Evolutionary conservation across 1,140 invertebrate species (phyloP), one percentile per base, ranked within the genome.

Genomic region (Bradysia coprophila): DNA sequence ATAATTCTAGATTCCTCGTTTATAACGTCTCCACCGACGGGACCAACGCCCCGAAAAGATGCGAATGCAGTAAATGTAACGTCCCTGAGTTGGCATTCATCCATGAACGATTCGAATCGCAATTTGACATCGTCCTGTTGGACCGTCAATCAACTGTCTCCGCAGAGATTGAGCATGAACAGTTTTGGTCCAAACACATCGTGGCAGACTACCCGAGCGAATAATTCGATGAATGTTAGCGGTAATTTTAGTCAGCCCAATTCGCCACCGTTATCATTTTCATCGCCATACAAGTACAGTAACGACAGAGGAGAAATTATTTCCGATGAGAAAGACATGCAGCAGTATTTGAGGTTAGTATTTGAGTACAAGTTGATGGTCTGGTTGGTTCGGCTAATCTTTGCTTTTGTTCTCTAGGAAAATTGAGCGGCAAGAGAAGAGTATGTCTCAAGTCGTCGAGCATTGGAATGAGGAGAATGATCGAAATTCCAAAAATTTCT

Each of bases 321-420:
- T n/a, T 55, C 51, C 1, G 63, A 69, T 46, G 59, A 65, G 37
- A 51, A 65, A 21, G 55, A 56, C 23, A 47, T 69, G 34, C 51
- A 58, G 4, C 49, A 63, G 21, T 59, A 66, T 45, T 55, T 68
- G 40, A 59, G 58, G 50, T 52, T 28, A 47, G 31, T 45, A 37
- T n/a, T 40, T 34, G 18, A 18, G 21, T 42, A 37, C 13, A 20
- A n/a, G 38, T 38, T 11, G 22, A 32, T 32, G 15, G 36, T 45
- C 21, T 21, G n/a, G n/a, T n/a, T n/a, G n/a, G n/a, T n/a, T n/a
- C n/a, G n/a, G n/a, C n/a, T 21, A 20, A 21, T 38, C 11, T 13
- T 37, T 42, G 18, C 20, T 20, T 18, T 11, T 33, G 15, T 43
- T 41, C 20, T n/a, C 32, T 13, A 53, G 52, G 21, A 46, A 54